Evolutionary conservation across 2,797 vertebrate genomes (phyloP).

Genomic region (Lagodon rhomboides): DNA sequence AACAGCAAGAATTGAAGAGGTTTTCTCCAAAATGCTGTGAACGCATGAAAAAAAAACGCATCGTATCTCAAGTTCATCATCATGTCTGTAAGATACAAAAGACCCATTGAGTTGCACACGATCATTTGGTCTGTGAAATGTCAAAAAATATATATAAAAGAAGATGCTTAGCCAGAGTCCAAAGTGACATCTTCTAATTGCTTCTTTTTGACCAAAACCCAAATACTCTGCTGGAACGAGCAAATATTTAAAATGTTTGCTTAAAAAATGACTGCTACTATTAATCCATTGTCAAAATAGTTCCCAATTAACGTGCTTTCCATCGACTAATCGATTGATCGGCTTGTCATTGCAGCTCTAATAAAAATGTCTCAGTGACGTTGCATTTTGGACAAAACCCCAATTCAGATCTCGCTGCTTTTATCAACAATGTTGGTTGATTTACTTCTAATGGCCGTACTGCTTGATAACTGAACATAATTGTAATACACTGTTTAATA

Average conservation of each 20-base stretch:
- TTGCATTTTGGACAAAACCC: slow-evolving; percentile 32
- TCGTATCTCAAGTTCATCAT: neutral
- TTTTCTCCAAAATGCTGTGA: slow-evolving; percentile 44
- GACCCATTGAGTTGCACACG: neutral
- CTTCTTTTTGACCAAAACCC: too few relatives aligned
- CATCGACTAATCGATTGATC: too few relatives aligned
- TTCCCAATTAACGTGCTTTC: too few relatives aligned
- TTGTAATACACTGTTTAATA: slow-evolving; percentile 62
- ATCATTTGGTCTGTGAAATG: too few relatives aligned
- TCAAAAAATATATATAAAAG: too few relatives aligned
- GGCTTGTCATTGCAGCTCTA: too few relatives aligned
- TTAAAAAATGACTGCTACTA: too few relatives aligned
- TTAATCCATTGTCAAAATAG: too few relatives aligned
- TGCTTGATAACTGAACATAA: slow-evolving; percentile 35
- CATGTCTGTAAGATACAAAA: slow-evolving; percentile 10
- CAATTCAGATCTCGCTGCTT: slow-evolving; percentile 37
- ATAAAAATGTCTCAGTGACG: neutral
- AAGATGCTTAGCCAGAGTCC: too few relatives aligned
- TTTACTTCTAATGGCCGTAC: slow-evolving; percentile 24
- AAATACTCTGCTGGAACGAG: too few relatives aligned
- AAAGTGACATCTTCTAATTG: too few relatives aligned
- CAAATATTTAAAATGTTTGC: too few relatives aligned
- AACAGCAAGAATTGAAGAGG: slow-evolving; percentile 44
- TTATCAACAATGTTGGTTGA: slow-evolving; percentile 14
- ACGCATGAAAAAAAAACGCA: neutral